These are phyloP conservation scores for Polia nebulosa DNA, from an alignment of 2,888 invertebrate genomes.

Conservation along the genomic window DNA sequence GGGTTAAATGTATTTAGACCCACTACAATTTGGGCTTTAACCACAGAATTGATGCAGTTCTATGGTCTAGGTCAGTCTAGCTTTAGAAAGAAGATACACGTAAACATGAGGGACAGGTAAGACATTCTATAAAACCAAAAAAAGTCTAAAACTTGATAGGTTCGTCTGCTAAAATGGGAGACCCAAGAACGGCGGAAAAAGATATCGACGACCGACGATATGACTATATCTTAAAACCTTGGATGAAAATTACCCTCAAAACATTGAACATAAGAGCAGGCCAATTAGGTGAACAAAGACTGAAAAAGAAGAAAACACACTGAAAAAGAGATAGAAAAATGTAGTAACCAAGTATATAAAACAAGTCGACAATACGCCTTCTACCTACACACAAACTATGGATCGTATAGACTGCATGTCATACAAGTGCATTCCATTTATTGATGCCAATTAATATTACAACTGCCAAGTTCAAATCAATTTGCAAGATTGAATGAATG, in stretches of 20 bases:
- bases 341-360: background rate
- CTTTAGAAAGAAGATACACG: background rate
- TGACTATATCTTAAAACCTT: too few species aligned
- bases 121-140: background rate
- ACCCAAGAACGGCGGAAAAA: background rate
- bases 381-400: slow-evolving; percentile 13
- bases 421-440: slow-evolving; percentile 63
- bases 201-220: too few species aligned
- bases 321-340: background rate
- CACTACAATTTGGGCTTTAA: background rate
- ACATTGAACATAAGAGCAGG: background rate
- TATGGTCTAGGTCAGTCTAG: background rate
- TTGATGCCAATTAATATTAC: slow-evolving; percentile 65
- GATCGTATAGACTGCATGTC: slow-evolving; percentile 38
- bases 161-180: background rate
- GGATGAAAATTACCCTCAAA: too few species aligned
- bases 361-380: background rate
- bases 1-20: too few species aligned
- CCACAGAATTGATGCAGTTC: background rate
- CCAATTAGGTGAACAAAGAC: background rate
- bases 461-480: slow-evolving; percentile 81
- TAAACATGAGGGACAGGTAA: background rate
- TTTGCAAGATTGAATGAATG: slow-evolving; percentile 76
- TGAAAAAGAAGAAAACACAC: background rate
- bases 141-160: background rate